Percentiles rank a stretch among this genome's conserved stretches.
Conservation (phyloP, 2,797 vertebrate species). For the Brotula barbata region DNA sequence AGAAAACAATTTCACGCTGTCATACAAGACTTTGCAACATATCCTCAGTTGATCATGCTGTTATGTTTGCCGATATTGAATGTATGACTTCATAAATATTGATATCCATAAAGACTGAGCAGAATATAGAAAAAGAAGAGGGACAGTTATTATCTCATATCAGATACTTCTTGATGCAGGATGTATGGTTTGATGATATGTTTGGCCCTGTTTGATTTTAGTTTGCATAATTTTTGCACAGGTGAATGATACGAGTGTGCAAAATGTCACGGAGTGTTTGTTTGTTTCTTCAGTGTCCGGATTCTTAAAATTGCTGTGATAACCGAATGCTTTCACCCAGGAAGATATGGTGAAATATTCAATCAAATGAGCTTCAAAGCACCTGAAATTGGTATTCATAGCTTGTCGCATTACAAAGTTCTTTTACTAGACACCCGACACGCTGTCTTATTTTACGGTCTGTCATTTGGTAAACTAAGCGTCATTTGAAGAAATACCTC, state of each 20-base stretch:
- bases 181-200: neutral
- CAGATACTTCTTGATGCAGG: neutral
- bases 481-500: too few species aligned
- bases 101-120: neutral
- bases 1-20: too few species aligned
- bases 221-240: too few species aligned
- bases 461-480: conserved; percentile 5
- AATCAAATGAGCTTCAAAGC: too few species aligned
- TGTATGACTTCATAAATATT: conserved; percentile 39
- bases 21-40: neutral
- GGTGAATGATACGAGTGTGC: neutral
- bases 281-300: neutral
- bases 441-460: conserved; percentile 9
- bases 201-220: too few species aligned
- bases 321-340: conserved; percentile 34
- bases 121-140: too few species aligned
- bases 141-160: conserved; percentile 2
- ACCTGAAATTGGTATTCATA: conserved; percentile 22
- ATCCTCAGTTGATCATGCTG: conserved; percentile 5
- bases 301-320: conserved; percentile 11
- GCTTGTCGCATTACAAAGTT: conserved; percentile 29
- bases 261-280: neutral
- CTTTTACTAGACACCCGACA: conserved; percentile 20
- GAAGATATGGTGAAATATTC: conserved; percentile 10
- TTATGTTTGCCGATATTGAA: conserved; percentile 40